Evolutionary conservation across 2,113 vertebrate species (phyloP), one percentile per base, ranked within the genome.

Genomic region (Capricornis sumatraensis): DNA sequence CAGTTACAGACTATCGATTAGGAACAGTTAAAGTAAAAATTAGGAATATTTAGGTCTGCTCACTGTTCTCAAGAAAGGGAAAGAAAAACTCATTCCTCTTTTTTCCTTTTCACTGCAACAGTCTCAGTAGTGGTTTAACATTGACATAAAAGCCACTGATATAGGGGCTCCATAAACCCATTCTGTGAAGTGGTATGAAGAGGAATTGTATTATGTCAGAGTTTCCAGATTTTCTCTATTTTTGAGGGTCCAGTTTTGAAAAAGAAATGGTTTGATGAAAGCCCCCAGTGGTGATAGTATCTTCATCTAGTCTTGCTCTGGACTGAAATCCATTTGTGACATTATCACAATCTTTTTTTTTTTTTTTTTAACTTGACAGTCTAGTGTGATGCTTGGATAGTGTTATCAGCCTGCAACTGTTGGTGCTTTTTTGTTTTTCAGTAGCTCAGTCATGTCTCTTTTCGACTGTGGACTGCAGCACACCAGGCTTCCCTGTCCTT

Each of bases 291-390:
- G 99, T 99, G 55, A 99, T 99, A 0, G 99, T 99, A 97, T 99
- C 99, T 97, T 99, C 30, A 53, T 98, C 2, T 96, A 71, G 1
- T 90, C 98, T 45, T 97, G 99, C 99, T 79, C 99, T 99, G 60
- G 99, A 99, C 78, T 99, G 99, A 43, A 99, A 99, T 97, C 99
- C 99, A 60, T 99, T 99, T 76, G 99, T 99, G 21, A 99, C 99
- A 98, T 99, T 99, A 98, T 99, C 99, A 83, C 9, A 53, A 28
- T 71, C 62, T 88, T 99, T 50, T 50, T 16, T 45, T 47, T 45
- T 28, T 50, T 21, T 53, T 28, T 67, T 71, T 36, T 5, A 36
- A n/a, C 87, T 89, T 89, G 50, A 74, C 10, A 17, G 30, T 53
- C 87, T 53, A 55, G 23, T 74, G 10, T 74, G 50, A 99, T 99